Base-by-base conservation (phyloP, 2,113 vertebrate genomes). In the Fregata magnificens region DNA sequence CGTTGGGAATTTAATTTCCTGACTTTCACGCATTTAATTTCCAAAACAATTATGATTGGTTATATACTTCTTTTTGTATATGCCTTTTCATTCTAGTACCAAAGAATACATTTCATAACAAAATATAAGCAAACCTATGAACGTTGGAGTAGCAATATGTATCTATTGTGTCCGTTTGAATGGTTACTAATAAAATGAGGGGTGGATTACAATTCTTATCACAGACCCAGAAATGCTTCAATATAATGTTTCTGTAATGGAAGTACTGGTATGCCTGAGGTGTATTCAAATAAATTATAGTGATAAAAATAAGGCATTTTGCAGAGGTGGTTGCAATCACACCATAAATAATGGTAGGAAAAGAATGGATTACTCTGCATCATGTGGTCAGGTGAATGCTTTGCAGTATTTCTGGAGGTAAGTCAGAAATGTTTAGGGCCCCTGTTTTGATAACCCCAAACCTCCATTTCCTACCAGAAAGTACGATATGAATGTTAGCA, bases 1-100 rank as follows among this genome's bases (percentile, higher is more conserved):
- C 8, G 49, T 13, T 84, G 32, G 32, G 5, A 92, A 86, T 95
- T 95, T 93, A 90, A 97, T 96, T 93, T 97, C 88, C 86, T 93
- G 71, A 29, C 31, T 86, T 92, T 40, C 26, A 31, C 47, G 18
- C 10, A 44, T 84, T 93, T 90, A 67, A 90, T 96, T 92, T 95
- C 72, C 0, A 0, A 81, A 84, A 49, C 10, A 78, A 36, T 71
- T 86, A 34, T 44, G 18, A 4, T n/a, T 83, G 38, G 14, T 63
- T 59, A 50, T 84, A 21, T 21, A 20, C 3, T 62, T 77, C 19
- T 86, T 82, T 71, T 42, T 74, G 26, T 19, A 47, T 34, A 49
- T 11, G 19, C 4, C 14, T 80, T 78, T 90, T 62, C 55, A 50
- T 66, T 86, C 32, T 28, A 50, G 29, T 19, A 94, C 18, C 11